Conservation (phyloP, 2,888 invertebrate species). For the Minunthozetes semirufus region DNA sequence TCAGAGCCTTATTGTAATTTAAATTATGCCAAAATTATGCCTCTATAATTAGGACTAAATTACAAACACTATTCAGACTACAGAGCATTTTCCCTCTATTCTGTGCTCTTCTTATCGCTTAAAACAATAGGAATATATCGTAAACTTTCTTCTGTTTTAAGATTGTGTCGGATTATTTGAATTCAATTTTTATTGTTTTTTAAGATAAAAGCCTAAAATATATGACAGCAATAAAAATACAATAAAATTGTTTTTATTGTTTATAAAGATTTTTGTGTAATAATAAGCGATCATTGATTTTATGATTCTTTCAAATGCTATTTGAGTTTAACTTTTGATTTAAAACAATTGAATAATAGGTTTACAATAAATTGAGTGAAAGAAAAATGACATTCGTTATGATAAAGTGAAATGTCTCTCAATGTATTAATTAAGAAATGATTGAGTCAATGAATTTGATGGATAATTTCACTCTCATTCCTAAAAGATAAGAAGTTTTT, state of each 20-base stretch:
- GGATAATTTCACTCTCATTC: too few species aligned
- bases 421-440: too few species aligned
- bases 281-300: background rate
- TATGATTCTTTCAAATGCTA: background rate
- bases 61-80: too few species aligned
- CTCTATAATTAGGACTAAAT: too few species aligned
- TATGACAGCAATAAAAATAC: slow-evolving; percentile 7
- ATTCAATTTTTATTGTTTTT: background rate
- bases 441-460: too few species aligned
- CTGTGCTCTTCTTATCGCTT: background rate
- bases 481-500: background rate
- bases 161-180: background rate
- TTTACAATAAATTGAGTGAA: too few species aligned
- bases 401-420: too few species aligned
- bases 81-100: too few species aligned
- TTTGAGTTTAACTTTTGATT: background rate
- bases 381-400: too few species aligned
- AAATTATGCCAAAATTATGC: too few species aligned
- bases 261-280: background rate
- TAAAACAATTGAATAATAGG: background rate
- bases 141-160: background rate
- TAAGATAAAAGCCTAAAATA: background rate
- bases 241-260: slow-evolving; percentile 3
- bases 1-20: too few species aligned
- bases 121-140: background rate